phyloP scores from a whole-genome alignment of 2,888 invertebrate species.

The Lasius platythorax region DNA sequence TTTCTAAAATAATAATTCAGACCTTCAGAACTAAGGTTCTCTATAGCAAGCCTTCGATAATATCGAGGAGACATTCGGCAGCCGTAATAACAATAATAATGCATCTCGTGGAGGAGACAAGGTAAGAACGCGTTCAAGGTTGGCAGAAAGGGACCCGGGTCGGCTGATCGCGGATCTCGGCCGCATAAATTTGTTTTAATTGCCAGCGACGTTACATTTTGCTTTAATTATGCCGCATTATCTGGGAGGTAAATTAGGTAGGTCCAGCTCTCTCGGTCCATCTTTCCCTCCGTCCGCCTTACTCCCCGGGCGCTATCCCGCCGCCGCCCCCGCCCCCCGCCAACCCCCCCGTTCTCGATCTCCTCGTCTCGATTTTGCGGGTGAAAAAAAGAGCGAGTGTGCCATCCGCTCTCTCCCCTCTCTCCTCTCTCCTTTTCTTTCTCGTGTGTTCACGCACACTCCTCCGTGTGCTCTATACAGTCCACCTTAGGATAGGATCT shows the following conservation, averaged over 20 bases:
- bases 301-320: constrained; percentile 46
- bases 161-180: constrained; percentile 86
- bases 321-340: constrained; percentile 51
- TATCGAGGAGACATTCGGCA: constrained; percentile 53
- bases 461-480: constrained; percentile 70
- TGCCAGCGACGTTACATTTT: constrained; percentile 86
- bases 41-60: constrained; percentile 28
- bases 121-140: constrained; percentile 74
- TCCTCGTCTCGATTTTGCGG: constrained; percentile 65
- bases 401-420: constrained; percentile 1
- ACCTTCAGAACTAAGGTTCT: constrained; percentile 1
- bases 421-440: constrained; percentile 4
- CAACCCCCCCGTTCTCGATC: constrained; percentile 32
- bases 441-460: background rate
- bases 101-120: constrained; percentile 64
- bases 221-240: constrained; percentile 86
- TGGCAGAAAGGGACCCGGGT: constrained; percentile 77
- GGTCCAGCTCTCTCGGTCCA: constrained; percentile 84
- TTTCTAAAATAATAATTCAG: constrained; percentile 21
- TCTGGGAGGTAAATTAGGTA: constrained; percentile 86
- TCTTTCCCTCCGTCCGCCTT: constrained; percentile 72
- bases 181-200: constrained; percentile 86
- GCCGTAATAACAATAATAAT: constrained; percentile 79
- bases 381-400: constrained; percentile 57
- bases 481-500: constrained; percentile 82